Evolutionary conservation across 2,888 invertebrate species (phyloP).

Genomic region (Bugula neritina): DNA sequence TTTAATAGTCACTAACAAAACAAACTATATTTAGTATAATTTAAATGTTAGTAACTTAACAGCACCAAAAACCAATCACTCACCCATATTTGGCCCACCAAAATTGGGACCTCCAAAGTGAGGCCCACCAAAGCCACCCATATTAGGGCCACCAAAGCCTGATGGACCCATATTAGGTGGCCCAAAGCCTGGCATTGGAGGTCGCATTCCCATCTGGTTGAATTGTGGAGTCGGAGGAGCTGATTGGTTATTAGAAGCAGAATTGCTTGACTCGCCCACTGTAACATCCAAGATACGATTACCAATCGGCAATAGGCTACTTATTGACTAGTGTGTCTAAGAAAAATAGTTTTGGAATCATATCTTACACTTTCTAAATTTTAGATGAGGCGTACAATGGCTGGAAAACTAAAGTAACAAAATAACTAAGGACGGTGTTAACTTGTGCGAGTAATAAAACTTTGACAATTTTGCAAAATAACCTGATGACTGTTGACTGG

Average conservation of each 20-base stretch:
- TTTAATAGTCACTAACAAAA: too few relatives aligned
- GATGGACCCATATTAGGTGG: conserved; percentile 6
- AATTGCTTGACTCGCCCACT: neutral
- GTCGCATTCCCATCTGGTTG: conserved; percentile 11
- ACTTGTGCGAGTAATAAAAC: too few relatives aligned
- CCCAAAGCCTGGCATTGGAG: conserved; percentile 8
- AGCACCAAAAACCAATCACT: neutral
- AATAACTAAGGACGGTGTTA: too few relatives aligned
- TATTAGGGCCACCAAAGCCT: conserved; percentile 6
- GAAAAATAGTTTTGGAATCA: too few relatives aligned
- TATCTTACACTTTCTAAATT: too few relatives aligned
- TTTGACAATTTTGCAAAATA: neutral
- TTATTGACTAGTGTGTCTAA: too few relatives aligned
- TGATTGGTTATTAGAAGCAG: neutral
- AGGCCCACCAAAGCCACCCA: neutral
- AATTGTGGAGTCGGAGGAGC: neutral
- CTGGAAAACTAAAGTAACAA: too few relatives aligned
- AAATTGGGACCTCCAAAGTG: conserved; percentile 19
- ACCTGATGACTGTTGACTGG: conserved; percentile 13
- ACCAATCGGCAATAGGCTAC: too few relatives aligned
- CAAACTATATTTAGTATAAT: too few relatives aligned
- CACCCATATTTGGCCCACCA: conserved; percentile 20
- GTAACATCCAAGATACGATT: neutral
- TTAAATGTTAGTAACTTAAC: neutral
- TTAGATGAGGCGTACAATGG: too few relatives aligned